These are phyloP conservation scores for Adelognathus sp. DNA, from an alignment of 2,888 invertebrate genomes.

Conservation along the genomic window DNA sequence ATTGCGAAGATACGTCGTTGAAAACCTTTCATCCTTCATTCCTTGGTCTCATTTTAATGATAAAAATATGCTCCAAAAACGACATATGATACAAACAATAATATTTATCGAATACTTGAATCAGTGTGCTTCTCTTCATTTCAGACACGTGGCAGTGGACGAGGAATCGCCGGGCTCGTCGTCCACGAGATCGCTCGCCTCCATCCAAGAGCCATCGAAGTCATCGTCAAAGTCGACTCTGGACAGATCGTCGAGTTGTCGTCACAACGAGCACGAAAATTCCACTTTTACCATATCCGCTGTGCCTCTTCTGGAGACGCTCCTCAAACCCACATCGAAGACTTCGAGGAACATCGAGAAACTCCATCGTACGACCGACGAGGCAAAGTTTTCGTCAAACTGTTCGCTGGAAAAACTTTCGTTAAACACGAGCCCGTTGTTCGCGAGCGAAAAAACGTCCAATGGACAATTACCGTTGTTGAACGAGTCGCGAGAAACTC, in stretches of 20 bases:
- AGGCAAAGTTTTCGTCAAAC: too few species aligned
- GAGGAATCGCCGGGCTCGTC: slow-evolving; percentile 79
- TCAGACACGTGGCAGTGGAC: slow-evolving; percentile 82
- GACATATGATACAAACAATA: too few species aligned
- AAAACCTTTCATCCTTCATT: too few species aligned
- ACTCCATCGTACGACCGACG: neutral
- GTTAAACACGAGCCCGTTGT: neutral
- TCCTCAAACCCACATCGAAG: neutral
- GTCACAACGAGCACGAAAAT: slow-evolving; percentile 45
- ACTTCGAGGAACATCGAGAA: neutral
- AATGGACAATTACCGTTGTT: neutral
- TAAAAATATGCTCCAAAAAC: too few species aligned
- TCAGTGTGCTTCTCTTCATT: too few species aligned
- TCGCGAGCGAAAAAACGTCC: neutral
- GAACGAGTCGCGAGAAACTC: neutral
- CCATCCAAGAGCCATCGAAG: slow-evolving; percentile 30
- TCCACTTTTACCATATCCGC: neutral
- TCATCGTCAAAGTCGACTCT: slow-evolving; percentile 44
- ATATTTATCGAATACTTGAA: too few species aligned
- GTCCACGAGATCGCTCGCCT: slow-evolving; percentile 56
- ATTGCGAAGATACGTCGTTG: too few species aligned
- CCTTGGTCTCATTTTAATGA: too few species aligned
- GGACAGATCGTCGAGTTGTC: slow-evolving; percentile 60
- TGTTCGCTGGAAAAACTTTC: neutral
- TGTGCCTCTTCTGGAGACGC: neutral